Percentiles rank a stretch among this genome's conserved stretches.
phyloP scores from a whole-genome alignment of 2,113 vertebrate species.

The Condylura cristata region DNA sequence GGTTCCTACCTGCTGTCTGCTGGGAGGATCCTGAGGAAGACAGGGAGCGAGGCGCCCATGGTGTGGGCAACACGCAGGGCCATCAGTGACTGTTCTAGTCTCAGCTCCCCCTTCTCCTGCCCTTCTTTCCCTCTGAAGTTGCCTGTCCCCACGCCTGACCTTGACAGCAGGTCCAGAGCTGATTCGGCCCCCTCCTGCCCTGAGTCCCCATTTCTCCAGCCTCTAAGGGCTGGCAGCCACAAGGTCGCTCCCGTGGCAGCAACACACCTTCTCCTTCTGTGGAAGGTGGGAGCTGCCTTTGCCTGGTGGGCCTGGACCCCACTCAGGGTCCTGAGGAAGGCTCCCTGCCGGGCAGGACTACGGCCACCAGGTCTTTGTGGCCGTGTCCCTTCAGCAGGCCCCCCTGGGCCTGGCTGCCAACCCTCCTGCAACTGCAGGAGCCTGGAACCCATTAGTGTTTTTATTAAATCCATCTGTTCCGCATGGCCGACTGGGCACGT shows the following conservation, averaged over 20 bases:
- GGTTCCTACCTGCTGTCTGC: neutral
- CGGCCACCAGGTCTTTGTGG: no score
- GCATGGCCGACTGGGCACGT: neutral
- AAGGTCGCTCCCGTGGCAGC: neutral
- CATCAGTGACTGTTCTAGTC: neutral
- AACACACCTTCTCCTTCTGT: accelerated
- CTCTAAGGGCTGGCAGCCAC: neutral
- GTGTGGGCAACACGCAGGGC: accelerated
- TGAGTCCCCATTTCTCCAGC: neutral
- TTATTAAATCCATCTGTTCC: constrained; percentile 64
- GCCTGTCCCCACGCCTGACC: neutral
- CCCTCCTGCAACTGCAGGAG: neutral
- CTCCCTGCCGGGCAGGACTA: neutral
- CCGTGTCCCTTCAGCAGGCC: neutral
- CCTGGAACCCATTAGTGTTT: constrained; percentile 49
- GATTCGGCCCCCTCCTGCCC: neutral
- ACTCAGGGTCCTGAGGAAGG: neutral
- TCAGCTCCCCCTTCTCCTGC: neutral
- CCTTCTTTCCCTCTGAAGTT: neutral
- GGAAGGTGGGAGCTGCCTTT: neutral
- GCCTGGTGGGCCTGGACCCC: neutral
- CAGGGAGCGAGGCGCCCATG: accelerated
- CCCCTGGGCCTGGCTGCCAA: neutral
- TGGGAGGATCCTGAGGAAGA: neutral
- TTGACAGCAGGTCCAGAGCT: no score